phyloP scores from a whole-genome alignment of 2,113 vertebrate species.

The Oophaga pumilio region DNA sequence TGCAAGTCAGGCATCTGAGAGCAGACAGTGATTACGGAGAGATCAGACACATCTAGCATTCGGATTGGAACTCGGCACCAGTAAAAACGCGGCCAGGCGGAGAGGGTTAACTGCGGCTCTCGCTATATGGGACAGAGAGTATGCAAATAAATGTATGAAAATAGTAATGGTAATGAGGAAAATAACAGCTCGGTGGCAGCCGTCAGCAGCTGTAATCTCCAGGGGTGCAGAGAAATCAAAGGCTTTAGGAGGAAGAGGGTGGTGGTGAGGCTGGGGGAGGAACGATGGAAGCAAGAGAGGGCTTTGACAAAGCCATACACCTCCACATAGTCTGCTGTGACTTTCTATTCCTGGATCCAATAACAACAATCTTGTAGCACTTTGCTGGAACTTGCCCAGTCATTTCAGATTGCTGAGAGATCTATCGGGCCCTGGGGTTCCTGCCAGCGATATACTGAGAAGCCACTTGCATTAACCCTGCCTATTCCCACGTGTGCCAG shows the following conservation, averaged over 20 bases:
- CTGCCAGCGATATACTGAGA: constrained; percentile 38
- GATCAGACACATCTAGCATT: not conserved
- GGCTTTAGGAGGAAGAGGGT: constrained; percentile 48
- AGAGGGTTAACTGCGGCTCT: constrained; percentile 5
- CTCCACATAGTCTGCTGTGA: constrained; percentile 57
- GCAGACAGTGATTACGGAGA: not conserved
- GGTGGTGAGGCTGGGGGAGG: constrained; percentile 32
- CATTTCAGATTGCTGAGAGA: constrained; percentile 30
- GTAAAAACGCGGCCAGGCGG: not conserved
- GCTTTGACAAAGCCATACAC: constrained; percentile 51
- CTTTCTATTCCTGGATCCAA: constrained; percentile 53
- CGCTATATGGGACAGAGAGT: constrained; percentile 4
- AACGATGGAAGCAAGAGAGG: constrained; percentile 38
- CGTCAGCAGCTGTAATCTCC: constrained; percentile 52
- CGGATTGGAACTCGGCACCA: not conserved
- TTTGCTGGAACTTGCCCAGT: constrained; percentile 51
- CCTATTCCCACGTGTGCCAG: constrained; percentile 11
- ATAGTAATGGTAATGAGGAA: constrained; percentile 55
- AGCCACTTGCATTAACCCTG: constrained; percentile 20
- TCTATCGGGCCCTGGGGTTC: constrained; percentile 29
- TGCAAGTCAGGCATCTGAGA: not conserved
- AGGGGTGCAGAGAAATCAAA: constrained; percentile 49
- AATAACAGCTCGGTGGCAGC: constrained; percentile 33
- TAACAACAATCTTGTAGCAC: constrained; percentile 51
- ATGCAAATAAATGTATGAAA: constrained; percentile 44